Percentiles rank a stretch among this genome's conserved stretches.
Conservation (phyloP, 37 sponge, comb jelly and placozoan genomes). For the Beroe ovata region DNA sequence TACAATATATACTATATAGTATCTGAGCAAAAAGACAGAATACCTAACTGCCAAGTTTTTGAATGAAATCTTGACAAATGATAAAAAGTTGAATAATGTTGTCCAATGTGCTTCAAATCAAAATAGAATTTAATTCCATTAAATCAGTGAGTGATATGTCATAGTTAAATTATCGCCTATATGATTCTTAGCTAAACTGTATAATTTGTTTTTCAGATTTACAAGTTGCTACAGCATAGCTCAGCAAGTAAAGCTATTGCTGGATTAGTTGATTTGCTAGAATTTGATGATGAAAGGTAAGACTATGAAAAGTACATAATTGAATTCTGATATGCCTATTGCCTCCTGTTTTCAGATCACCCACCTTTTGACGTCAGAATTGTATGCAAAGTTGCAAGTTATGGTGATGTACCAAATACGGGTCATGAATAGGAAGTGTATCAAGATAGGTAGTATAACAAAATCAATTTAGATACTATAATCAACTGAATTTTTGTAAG, state of each 20-base stretch:
- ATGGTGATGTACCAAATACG: not conserved
- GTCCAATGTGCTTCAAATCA: not conserved
- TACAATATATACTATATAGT: not conserved
- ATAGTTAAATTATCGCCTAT: not conserved
- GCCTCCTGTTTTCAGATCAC: no score
- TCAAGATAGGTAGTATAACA: no score
- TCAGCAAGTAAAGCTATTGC: slow-evolving; percentile 29
- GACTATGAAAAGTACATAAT: not conserved
- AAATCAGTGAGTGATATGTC: not conserved
- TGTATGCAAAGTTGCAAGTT: not conserved
- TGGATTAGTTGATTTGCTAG: slow-evolving; percentile 35
- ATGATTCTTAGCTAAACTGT: not conserved
- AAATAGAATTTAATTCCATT: not conserved
- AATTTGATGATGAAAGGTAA: slow-evolving; percentile 58
- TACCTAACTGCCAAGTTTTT: not conserved
- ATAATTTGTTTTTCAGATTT: not conserved
- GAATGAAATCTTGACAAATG: not conserved
- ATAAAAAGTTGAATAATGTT: not conserved
- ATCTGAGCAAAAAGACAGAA: not conserved
- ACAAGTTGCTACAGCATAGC: slow-evolving; percentile 32
- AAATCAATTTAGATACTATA: no score
- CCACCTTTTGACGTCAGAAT: no score
- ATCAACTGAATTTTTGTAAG: no score
- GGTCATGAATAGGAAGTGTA: not conserved
- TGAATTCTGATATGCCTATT: not conserved